Base-by-base conservation (phyloP, 1,140 invertebrate species). In the Bombus breviceps region DNA sequence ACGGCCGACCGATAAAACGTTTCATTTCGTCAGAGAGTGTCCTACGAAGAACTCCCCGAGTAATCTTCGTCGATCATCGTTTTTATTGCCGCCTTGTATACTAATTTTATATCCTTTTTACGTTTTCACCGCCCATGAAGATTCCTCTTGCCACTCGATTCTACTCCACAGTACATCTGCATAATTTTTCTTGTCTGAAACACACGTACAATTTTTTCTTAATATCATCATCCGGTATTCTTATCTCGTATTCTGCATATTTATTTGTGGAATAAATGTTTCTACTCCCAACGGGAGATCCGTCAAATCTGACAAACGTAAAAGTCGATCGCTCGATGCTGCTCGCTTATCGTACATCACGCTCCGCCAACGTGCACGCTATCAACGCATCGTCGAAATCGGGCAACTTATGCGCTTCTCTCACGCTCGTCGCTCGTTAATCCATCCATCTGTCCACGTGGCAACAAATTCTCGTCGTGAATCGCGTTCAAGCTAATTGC, bases 61-160 rank as follows among this genome's bases (percentile, higher is more conserved):
- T 90, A 90, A 90, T 90, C 88, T 88, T 72, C 88, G 64, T 80
- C 86, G 81, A 90, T 90, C 85, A 90, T 90, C 90, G 87, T 81
- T 90, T 86, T 88, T 86, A 89, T 88, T 86, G 47, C 84, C 78
- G 74, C 72, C 88, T 89, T 89, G 88, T 89, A 89, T 89, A 88
- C 87, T 89, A 89, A 89, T 89, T 89, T 89, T 86, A 86, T 85
- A 68, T 59, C 68, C 83, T 85, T 62, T 64, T 41, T 62, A 80
- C 68, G 39, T 37, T 47, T 39, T 57, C 81, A 53, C 32, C 81
- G 22, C 15, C 59, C 41, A 22, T 47, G 32, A 43, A 47, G 18
- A 53, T 53, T 53, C 47, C 18, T 53, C 18, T 53, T 53, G 47
- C 47, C 47, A 53, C 47, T 53, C 47, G 47, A 53, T 53, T 53